Base-by-base conservation (phyloP, 2,113 vertebrate genomes). In the Eurypyga helias region DNA sequence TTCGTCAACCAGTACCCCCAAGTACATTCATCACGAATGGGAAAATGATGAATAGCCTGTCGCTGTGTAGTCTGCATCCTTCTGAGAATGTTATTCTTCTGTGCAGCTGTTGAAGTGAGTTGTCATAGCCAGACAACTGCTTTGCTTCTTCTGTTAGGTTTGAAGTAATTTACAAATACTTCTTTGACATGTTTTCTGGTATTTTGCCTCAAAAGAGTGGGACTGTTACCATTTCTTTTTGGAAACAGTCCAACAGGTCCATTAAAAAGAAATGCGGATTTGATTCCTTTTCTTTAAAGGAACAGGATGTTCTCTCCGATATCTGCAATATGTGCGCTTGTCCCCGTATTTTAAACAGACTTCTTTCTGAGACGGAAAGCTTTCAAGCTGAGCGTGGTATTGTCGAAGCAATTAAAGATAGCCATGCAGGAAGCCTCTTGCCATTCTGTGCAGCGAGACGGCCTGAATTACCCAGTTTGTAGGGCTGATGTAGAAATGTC, bases 181-280 rank as follows among this genome's bases (percentile, higher is more conserved):
- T 73, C 54, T 57, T 94, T 91, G 94, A 93, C 83, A 48, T 82
- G 14, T 93, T 94, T 96, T 91, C 77, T 95, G 66, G 25, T 94
- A 19, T 93, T 94, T 93, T 96, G 70, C 89, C 87, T 97, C 84
- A 86, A 93, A 95, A 88, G 65, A 87, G 73, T 69, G 73, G 38
- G 69, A 15, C 54, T 65, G 54, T 65, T 95, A 89, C 41, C 14
- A 25, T 87, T 93, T 52, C 24, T 65, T 75, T 89, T 66, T 97
- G 86, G 91, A 91, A 92, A 29, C 28, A 26, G n/a, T 76, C 95
- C 94, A 97, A 34, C 58, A 90, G 85, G 65, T 89, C 87, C 87
- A 94, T 95, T 94, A 84, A 89, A 93, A 95, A 76, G 80, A 82
- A 82, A 54, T 33, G 46, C 6, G 10, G 62, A 55, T 71, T 87